Percentiles rank a stretch among this genome's conserved stretches.
phyloP scores from a whole-genome alignment of 35 echinoderm and acorn worm species.

The Apostichopus japonicus region DNA sequence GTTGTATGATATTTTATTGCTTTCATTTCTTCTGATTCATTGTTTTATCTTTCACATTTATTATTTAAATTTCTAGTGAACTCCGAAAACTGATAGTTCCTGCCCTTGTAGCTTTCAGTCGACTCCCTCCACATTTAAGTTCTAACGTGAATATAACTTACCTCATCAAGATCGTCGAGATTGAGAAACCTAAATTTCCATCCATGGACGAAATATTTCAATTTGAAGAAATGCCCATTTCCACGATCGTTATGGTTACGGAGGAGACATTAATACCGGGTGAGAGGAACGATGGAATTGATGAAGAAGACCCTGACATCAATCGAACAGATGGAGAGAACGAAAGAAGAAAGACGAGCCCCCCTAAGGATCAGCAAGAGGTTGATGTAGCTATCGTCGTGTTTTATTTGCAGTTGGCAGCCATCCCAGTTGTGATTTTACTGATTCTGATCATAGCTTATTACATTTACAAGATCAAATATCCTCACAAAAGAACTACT shows the following conservation, averaged over 20 bases:
- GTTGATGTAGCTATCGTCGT: not conserved
- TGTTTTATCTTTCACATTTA: not conserved
- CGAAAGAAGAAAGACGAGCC: not conserved
- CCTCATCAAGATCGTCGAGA: not conserved
- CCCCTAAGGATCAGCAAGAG: not conserved
- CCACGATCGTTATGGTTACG: slow-evolving; percentile 4
- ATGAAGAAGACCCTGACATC: not conserved
- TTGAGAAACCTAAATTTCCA: slow-evolving; percentile 3
- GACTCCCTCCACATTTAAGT: not conserved
- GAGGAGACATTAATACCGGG: not conserved
- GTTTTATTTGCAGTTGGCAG: not conserved
- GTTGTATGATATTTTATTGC: no score
- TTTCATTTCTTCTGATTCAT: no score
- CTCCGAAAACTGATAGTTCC: slow-evolving; percentile 4
- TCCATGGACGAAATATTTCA: not conserved
- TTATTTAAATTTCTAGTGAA: not conserved
- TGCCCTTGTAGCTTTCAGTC: not conserved
- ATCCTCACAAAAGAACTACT: slow-evolving; percentile 53
- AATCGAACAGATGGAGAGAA: not conserved
- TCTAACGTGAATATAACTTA: slow-evolving; percentile 35
- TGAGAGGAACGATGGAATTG: no score
- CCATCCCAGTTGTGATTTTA: slow-evolving; percentile 15
- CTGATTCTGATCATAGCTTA: not conserved
- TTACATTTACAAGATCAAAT: slow-evolving; percentile 23
- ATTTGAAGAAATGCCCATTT: not conserved